These are phyloP conservation scores for Andricus curvator DNA, from an alignment of 2,888 invertebrate species.

Conservation along the genomic window DNA sequence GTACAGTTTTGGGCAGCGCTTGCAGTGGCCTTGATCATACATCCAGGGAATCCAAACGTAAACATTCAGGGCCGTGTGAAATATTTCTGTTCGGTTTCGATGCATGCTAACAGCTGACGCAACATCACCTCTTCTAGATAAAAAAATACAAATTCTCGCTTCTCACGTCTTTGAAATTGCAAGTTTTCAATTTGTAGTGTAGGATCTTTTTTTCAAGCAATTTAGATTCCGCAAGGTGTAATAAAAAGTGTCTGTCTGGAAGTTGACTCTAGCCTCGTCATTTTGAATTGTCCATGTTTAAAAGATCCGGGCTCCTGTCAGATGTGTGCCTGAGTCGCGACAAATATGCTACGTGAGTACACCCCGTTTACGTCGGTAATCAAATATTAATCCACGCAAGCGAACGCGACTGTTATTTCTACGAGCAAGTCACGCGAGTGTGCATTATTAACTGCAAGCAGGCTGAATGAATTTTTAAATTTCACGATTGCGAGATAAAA, in stretches of 20 bases:
- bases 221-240: background rate
- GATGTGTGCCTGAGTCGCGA: slow-evolving; percentile 39
- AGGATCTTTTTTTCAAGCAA: background rate
- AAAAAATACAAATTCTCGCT: no score
- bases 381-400: slow-evolving; percentile 56
- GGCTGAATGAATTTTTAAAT: slow-evolving; percentile 63
- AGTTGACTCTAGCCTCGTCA: background rate
- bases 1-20: no score
- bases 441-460: slow-evolving; percentile 63
- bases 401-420: slow-evolving; percentile 46
- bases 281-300: slow-evolving; percentile 10
- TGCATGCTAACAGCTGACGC: no score
- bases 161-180: background rate
- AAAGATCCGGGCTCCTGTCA: slow-evolving; percentile 25
- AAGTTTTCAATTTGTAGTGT: slow-evolving; percentile 38
- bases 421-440: slow-evolving; percentile 63
- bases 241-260: background rate
- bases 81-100: no score
- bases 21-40: no score
- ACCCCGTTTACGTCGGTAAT: slow-evolving; percentile 50
- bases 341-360: slow-evolving; percentile 48
- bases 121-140: no score
- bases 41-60: no score
- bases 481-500: slow-evolving; percentile 63
- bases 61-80: no score